phyloP scores from a whole-genome alignment of 2,797 vertebrate genomes.

The Mus caroli region DNA sequence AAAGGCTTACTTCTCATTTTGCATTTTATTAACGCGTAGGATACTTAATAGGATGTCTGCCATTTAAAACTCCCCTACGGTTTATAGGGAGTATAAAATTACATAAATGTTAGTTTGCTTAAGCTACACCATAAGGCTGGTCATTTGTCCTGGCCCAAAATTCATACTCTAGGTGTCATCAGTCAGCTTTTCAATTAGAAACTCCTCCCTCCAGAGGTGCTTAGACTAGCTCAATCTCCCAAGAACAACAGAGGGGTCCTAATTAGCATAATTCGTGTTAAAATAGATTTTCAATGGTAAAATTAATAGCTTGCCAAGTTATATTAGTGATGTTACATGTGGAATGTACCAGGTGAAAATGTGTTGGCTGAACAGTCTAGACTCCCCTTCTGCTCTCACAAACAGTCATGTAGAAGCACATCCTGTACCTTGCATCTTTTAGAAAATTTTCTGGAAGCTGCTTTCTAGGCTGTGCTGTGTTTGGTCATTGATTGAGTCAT shows the following conservation, averaged over 20 bases:
- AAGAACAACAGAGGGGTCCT: slow-evolving; percentile 8
- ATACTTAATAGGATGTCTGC: neutral
- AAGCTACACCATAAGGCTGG: neutral
- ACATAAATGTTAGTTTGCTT: neutral
- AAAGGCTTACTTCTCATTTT: slow-evolving; percentile 17
- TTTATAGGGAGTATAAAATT: neutral
- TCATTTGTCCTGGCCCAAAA: neutral
- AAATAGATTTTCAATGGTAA: slow-evolving; percentile 50
- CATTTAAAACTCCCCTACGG: neutral
- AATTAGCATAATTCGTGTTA: slow-evolving; percentile 43
- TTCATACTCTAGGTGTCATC: neutral
- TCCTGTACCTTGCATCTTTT: neutral
- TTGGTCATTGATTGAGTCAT: neutral
- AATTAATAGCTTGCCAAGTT: slow-evolving; percentile 53
- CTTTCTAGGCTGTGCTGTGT: neutral
- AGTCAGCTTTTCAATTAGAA: slow-evolving; percentile 16
- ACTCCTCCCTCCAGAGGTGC: neutral
- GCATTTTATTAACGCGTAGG: neutral
- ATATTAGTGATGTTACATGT: slow-evolving; percentile 31
- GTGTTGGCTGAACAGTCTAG: neutral
- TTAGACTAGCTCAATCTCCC: slow-evolving; percentile 30
- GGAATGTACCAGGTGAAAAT: slow-evolving; percentile 13
- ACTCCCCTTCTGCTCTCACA: neutral
- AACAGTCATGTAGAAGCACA: neutral
- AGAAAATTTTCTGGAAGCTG: neutral